Conservation (phyloP, 2,797 vertebrate species). For the Hydrophis major region DNA sequence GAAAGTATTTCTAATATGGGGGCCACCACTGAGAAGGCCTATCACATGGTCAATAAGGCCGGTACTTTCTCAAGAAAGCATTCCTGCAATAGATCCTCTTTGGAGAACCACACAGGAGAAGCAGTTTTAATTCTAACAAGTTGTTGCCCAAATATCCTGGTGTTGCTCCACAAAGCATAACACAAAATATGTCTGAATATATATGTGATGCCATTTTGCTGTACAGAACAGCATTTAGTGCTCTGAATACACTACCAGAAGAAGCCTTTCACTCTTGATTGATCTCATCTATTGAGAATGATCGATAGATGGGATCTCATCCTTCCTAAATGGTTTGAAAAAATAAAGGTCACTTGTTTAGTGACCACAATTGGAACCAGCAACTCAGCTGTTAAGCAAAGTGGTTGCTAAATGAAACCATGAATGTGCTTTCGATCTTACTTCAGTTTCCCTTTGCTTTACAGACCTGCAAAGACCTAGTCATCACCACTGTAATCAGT, state of each 20-base stretch:
- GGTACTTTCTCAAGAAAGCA: neutral
- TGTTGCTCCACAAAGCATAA: neutral
- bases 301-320: neutral
- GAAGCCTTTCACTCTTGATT: neutral
- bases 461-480: neutral
- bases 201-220: neutral
- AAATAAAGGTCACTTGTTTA: neutral
- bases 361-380: neutral
- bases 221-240: neutral
- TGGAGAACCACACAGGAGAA: neutral
- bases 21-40: neutral
- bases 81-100: neutral
- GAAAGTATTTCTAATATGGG: neutral
- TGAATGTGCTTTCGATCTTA: neutral
- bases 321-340: neutral
- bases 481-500: neutral
- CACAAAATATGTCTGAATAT: neutral
- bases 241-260: neutral
- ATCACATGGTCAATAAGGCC: neutral
- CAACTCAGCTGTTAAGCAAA: neutral
- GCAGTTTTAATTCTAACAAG: neutral
- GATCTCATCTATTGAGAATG: neutral
- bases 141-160: neutral
- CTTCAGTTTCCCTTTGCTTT: neutral
- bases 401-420: neutral